These are phyloP conservation scores for Teleiodes luculella DNA, from an alignment of 2,888 invertebrate genomes.

Conservation along the genomic window DNA sequence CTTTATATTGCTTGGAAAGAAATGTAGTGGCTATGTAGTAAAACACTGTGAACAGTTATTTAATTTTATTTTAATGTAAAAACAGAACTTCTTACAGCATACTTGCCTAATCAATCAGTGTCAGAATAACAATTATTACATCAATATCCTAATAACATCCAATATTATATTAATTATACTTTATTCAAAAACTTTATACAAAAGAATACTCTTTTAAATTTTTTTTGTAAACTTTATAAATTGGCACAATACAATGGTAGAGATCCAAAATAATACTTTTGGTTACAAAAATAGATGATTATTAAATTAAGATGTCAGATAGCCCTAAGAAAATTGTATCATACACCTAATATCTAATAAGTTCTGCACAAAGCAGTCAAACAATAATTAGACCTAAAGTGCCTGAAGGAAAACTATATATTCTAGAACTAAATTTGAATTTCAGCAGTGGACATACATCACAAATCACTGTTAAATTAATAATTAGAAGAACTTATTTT, in stretches of 20 bases:
- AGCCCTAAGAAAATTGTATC: not conserved
- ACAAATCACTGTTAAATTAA: no score
- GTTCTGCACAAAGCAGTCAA: no score
- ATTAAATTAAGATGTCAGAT: constrained; percentile 8
- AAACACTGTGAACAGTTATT: constrained; percentile 54
- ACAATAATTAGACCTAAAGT: no score
- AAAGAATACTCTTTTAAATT: constrained; percentile 26
- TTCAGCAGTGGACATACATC: no score
- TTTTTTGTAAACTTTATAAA: constrained; percentile 31
- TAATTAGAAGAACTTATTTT: no score
- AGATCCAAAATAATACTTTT: constrained; percentile 31
- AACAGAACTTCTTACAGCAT: constrained; percentile 62
- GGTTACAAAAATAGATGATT: constrained; percentile 15
- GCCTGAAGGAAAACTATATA: no score
- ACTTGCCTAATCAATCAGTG: constrained; percentile 49
- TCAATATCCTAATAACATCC: constrained; percentile 43
- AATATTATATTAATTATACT: constrained; percentile 32
- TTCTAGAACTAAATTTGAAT: no score
- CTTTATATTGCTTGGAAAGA: no score
- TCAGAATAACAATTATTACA: constrained; percentile 64
- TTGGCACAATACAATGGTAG: constrained; percentile 51
- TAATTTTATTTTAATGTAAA: constrained; percentile 62
- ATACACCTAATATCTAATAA: no score
- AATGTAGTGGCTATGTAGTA: constrained; percentile 28
- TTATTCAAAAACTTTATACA: constrained; percentile 30